These are phyloP conservation scores for Linnaemya tessellans DNA, from an alignment of 2,888 invertebrate species.

Conservation along the genomic window DNA sequence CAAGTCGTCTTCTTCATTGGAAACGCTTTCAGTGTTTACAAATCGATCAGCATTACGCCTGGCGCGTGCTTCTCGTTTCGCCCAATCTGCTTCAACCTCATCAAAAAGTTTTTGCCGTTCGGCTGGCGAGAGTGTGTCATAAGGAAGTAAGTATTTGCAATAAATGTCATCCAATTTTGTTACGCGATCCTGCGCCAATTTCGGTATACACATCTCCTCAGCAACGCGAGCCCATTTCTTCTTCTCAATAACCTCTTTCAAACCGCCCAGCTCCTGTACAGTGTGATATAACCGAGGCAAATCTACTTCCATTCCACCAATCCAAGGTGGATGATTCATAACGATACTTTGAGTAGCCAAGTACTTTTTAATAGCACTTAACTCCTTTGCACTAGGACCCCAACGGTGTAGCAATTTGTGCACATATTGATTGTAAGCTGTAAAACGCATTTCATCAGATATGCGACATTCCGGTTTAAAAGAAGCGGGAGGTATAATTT, in stretches of 20 bases:
- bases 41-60: constrained; percentile 83
- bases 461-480: constrained; percentile 93
- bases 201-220: constrained; percentile 93
- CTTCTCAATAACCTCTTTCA: constrained; percentile 93
- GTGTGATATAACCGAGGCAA: constrained; percentile 92
- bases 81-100: constrained; percentile 90
- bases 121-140: constrained; percentile 91
- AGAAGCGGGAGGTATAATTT: constrained; percentile 91
- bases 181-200: constrained; percentile 90
- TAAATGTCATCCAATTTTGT: constrained; percentile 94
- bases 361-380: constrained; percentile 93
- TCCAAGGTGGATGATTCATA: constrained; percentile 90
- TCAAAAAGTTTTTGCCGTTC: constrained; percentile 90
- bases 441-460: constrained; percentile 93
- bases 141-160: constrained; percentile 94
- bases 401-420: constrained; percentile 93
- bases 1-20: constrained; percentile 84
- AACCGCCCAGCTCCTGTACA: constrained; percentile 93
- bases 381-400: constrained; percentile 93
- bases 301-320: constrained; percentile 96
- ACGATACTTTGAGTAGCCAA: constrained; percentile 90
- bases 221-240: constrained; percentile 95
- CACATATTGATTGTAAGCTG: constrained; percentile 94
- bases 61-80: constrained; percentile 85
- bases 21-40: constrained; percentile 82